These are phyloP conservation scores for Heterodera schachtii DNA, from an alignment of 1,140 invertebrate species.

Conservation along the genomic window DNA sequence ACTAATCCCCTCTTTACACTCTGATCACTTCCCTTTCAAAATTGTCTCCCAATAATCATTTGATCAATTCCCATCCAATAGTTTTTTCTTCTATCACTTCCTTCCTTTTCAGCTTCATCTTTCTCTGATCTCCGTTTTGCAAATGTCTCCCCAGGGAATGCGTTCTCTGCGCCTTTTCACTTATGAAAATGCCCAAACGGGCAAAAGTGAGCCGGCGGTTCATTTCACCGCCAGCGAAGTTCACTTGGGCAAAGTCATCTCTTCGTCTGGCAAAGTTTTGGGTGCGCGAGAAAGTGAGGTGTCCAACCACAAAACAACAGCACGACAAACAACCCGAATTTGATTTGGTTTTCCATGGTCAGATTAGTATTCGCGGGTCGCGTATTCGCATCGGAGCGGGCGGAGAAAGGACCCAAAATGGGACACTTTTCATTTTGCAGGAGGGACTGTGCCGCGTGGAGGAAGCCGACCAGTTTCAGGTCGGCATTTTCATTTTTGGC, in stretches of 20 bases:
- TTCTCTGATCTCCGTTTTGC: conserved; percentile 18
- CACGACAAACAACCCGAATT: too few relatives aligned
- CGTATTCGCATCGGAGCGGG: conserved; percentile 10
- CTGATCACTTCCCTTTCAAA: too few relatives aligned
- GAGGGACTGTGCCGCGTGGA: conserved; percentile 53
- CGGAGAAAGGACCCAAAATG: conserved; percentile 36
- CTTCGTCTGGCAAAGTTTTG: conserved; percentile 54
- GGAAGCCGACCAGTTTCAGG: conserved; percentile 42
- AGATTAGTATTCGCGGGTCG: conserved; percentile 22
- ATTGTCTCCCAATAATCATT: too few relatives aligned
- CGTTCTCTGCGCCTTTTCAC: conserved; percentile 31
- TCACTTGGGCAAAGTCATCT: conserved; percentile 53
- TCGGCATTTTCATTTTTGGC: neutral
- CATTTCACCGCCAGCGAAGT: conserved; percentile 53
- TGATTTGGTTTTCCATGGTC: too few relatives aligned
- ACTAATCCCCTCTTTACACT: too few relatives aligned
- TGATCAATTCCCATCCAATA: neutral
- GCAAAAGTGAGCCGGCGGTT: conserved; percentile 45
- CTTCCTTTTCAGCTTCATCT: conserved; percentile 22
- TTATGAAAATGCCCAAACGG: conserved; percentile 50
- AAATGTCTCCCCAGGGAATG: conserved; percentile 33
- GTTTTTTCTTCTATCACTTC: neutral
- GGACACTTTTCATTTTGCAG: conserved; percentile 46
- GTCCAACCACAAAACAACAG: neutral
- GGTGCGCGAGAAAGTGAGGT: conserved; percentile 42